A percentile compares a stretch with the other conserved stretches of the same genome.
phyloP scores from a whole-genome alignment of 2,888 invertebrate genomes.

The Aphidoletes aphidimyza region DNA sequence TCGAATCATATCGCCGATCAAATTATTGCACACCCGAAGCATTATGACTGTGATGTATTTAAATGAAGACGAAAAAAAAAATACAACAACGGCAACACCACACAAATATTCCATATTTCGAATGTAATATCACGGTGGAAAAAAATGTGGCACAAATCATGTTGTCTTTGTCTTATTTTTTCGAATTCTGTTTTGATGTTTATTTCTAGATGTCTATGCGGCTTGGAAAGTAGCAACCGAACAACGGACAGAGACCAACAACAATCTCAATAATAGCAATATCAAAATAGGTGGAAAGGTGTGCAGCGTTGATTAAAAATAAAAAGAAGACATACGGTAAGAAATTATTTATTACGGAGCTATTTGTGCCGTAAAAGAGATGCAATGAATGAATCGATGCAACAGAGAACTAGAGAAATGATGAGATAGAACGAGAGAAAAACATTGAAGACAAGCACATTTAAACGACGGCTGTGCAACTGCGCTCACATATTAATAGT shows the following conservation, averaged over 20 bases:
- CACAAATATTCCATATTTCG: constrained; percentile 15
- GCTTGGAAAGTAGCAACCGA: neutral
- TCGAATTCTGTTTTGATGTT: constrained; percentile 13
- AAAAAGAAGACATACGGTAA: constrained; percentile 54
- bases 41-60: neutral
- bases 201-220: neutral
- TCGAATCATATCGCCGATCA: neutral
- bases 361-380: constrained; percentile 2
- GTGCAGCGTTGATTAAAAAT: constrained; percentile 53
- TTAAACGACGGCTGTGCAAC: constrained; percentile 30
- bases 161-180: neutral
- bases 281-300: constrained; percentile 52
- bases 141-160: constrained; percentile 24
- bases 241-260: neutral
- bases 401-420: neutral
- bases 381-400: neutral
- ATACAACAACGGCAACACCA: neutral
- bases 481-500: constrained; percentile 7
- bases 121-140: neutral
- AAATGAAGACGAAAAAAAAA: too few species aligned
- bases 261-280: constrained; percentile 39
- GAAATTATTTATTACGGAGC: constrained; percentile 44
- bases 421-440: neutral
- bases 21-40: neutral
- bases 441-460: neutral